Evolutionary conservation across 2,888 invertebrate species (phyloP), one percentile per base, ranked within the genome.

Genomic region (Cephus pulcher): DNA sequence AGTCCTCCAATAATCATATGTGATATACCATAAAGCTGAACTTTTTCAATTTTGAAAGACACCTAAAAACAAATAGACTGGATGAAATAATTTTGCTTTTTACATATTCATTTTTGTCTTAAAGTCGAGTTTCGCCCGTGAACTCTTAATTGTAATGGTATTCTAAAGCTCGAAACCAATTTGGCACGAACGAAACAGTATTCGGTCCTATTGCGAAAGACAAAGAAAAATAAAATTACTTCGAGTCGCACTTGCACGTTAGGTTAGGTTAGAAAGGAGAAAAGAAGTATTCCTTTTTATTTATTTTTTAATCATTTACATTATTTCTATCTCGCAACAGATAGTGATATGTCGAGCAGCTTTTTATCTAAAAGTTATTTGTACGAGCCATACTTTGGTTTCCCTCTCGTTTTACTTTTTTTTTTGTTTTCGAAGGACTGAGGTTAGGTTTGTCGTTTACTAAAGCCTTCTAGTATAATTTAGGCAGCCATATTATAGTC

Each of bases 341-440:
- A 84, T 83, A 83, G 82, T 84, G 84, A 83, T 85, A 83, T 81
- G 78, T 79, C 79, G 82, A 84, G 84, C 86, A 85, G 86, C 85
- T 85, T 84, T 84, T 85, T 84, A 83, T 81, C 82, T 75, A 80
- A 82, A 79, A 80, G 80, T 79, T 80, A 11, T 79, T 56, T 56
- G 23, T 23, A 56, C 23, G 56, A 56, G 56, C 56, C 56, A 56
- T 23, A 56, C 56, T 23, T 56, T 56, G 56, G 56, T 56, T 6
- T 56, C 56, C 9, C 15, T 56, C 23, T 56, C 56, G 23, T 23
- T 56, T 56, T 56, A 56, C 9, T 56, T 56, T 11, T 34, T 33
- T 34, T 15, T 15, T 23, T 56, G 23, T 56, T 56, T 23, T 15
- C 23, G 56, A 56, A 56, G 56, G 56, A 56, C 56, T 56, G 56